phyloP scores from a whole-genome alignment of 2,113 vertebrate genomes.

The Centropus bengalensis region DNA sequence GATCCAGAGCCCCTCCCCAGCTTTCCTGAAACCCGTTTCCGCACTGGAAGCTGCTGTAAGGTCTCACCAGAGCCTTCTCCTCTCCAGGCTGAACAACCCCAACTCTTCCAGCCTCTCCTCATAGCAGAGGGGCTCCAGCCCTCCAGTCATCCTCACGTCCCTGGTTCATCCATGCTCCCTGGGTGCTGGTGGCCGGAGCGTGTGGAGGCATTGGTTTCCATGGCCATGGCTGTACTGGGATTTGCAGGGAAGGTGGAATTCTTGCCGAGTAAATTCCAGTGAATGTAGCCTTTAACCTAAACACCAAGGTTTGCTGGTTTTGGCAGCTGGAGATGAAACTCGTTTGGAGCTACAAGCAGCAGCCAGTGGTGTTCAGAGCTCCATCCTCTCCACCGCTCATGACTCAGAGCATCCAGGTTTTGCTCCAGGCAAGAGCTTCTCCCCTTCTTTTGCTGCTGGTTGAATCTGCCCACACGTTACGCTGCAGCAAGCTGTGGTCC shows the following conservation, averaged over 20 bases:
- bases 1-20: no score
- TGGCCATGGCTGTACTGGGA: no score
- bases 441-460: neutral
- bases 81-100: no score
- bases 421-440: neutral
- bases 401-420: neutral
- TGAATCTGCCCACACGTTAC: neutral
- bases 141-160: no score
- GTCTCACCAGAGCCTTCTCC: no score
- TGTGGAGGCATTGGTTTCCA: neutral
- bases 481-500: neutral
- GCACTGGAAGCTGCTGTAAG: no score
- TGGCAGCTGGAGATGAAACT: neutral
- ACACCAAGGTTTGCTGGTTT: neutral
- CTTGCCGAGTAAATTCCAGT: neutral
- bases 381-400: neutral
- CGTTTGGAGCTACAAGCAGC: neutral
- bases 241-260: neutral
- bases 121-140: no score
- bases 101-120: no score
- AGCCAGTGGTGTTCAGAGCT: neutral
- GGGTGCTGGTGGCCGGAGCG: neutral
- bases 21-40: no score
- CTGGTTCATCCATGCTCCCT: fast-evolving
- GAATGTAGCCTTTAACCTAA: neutral